These are phyloP conservation scores for Trichogramma dendrolimi DNA, from an alignment of 2,888 invertebrate species.

Conservation along the genomic window DNA sequence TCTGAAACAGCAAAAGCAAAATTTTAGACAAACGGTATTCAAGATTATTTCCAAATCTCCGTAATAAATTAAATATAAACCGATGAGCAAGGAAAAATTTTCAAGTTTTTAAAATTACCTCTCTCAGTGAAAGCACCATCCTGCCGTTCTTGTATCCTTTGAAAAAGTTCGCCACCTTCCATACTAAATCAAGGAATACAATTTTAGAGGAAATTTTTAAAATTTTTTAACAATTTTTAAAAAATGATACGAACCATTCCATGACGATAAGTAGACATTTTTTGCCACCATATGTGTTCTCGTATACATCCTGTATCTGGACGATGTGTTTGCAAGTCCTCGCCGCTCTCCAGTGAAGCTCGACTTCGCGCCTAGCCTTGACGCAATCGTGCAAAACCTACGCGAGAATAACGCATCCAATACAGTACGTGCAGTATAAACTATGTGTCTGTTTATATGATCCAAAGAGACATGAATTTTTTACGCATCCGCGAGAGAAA, in stretches of 20 bases:
- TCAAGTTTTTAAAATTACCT: slow-evolving; percentile 51
- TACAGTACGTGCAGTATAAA: too few relatives aligned
- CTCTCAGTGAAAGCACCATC: slow-evolving; percentile 96
- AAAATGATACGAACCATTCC: slow-evolving; percentile 74
- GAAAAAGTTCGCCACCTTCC: slow-evolving; percentile 97
- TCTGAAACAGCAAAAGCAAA: slow-evolving; percentile 56
- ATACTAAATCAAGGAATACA: slow-evolving; percentile 59
- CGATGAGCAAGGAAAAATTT: too few relatives aligned
- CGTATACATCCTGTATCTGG: slow-evolving; percentile 87
- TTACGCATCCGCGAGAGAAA: too few relatives aligned
- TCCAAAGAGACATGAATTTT: too few relatives aligned
- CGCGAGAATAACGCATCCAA: too few relatives aligned
- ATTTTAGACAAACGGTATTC: neutral
- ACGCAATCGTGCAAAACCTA: slow-evolving; percentile 85
- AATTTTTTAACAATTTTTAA: neutral
- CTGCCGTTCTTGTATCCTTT: slow-evolving; percentile 90
- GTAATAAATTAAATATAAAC: neutral
- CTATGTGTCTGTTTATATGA: too few relatives aligned
- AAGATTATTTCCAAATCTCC: neutral
- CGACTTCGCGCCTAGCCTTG: slow-evolving; percentile 92
- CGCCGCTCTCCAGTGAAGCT: slow-evolving; percentile 90
- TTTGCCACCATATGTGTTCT: slow-evolving; percentile 89
- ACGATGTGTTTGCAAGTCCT: slow-evolving; percentile 85
- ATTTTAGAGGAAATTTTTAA: slow-evolving; percentile 1
- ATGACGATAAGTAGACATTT: slow-evolving; percentile 95